A percentile compares a stretch with the other conserved stretches of the same genome.
Conservation (phyloP, 1,140 invertebrate species). For the Ceratoteleas bidentatus region DNA sequence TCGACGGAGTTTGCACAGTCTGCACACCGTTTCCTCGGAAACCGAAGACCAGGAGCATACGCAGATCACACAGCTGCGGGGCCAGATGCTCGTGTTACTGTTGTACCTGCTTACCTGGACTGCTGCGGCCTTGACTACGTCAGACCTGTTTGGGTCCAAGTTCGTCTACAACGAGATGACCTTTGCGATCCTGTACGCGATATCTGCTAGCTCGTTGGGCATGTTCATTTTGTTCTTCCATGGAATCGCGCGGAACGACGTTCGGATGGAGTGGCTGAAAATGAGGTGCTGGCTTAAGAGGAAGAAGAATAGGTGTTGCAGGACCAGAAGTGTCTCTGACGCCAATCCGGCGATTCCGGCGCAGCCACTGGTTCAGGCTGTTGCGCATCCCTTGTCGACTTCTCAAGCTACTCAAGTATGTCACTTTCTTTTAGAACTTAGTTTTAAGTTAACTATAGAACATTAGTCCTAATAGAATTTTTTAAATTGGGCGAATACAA, state of each 20-base stretch:
- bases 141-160: constrained; percentile 84
- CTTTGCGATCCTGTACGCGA: constrained; percentile 89
- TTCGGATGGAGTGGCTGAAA: constrained; percentile 87
- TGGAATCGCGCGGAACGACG: constrained; percentile 91
- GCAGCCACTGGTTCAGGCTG: constrained; percentile 76
- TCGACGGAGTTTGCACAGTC: constrained; percentile 83
- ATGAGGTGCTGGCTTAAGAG: constrained; percentile 84
- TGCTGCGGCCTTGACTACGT: constrained; percentile 86
- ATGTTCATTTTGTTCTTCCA: constrained; percentile 94
- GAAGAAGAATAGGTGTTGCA: constrained; percentile 84
- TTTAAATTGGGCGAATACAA: too few relatives aligned
- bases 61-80: constrained; percentile 90
- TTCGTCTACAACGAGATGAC: constrained; percentile 87
- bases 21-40: constrained; percentile 86
- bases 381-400: constrained; percentile 71
- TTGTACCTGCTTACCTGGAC: constrained; percentile 90
- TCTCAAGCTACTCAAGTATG: constrained; percentile 75
- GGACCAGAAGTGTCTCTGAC: constrained; percentile 85
- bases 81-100: constrained; percentile 89
- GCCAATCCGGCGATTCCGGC: constrained; percentile 83
- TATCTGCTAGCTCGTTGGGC: constrained; percentile 87
- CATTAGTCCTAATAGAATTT: too few relatives aligned
- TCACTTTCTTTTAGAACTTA: too few relatives aligned
- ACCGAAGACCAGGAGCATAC: constrained; percentile 91
- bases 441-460: too few relatives aligned